Conservation (phyloP, 2,888 invertebrate species). For the Drosophila borealis region DNA sequence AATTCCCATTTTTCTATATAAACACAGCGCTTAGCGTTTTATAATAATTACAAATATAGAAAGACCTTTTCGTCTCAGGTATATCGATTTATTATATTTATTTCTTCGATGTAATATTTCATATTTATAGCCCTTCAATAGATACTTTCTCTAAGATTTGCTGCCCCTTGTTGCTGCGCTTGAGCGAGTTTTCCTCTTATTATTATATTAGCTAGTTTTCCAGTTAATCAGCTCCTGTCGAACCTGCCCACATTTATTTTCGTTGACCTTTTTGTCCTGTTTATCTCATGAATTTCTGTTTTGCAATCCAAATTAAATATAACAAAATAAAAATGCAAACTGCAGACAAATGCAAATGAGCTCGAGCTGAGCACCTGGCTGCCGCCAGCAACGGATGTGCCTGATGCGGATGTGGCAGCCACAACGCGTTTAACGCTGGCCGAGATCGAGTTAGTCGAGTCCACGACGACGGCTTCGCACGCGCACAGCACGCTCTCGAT, state of each 20-base stretch:
- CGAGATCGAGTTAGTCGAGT: constrained; percentile 53
- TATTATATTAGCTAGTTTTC: background rate
- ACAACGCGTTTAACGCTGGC: constrained; percentile 44
- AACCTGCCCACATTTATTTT: background rate
- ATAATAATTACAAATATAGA: too few relatives aligned
- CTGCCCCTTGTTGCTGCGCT: background rate
- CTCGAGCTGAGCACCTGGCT: constrained; percentile 59
- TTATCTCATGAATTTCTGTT: constrained; percentile 24
- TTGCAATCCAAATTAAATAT: constrained; percentile 5
- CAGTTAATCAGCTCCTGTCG: background rate
- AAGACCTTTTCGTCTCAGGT: too few relatives aligned
- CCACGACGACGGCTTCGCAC: constrained; percentile 23
- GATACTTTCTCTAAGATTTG: background rate
- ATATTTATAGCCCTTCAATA: too few relatives aligned
- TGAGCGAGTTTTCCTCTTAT: background rate
- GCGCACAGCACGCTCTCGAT: constrained; percentile 56
- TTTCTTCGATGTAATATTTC: too few relatives aligned
- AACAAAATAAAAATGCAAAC: constrained; percentile 35
- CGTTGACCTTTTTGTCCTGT: constrained; percentile 1
- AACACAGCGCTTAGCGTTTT: too few relatives aligned
- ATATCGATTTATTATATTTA: too few relatives aligned
- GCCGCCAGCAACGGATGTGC: constrained; percentile 46
- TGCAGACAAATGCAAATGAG: constrained; percentile 61
- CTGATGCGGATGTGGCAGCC: constrained; percentile 49
- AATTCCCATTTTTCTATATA: background rate